Conservation (phyloP, 2,797 vertebrate genomes). For the Moxostoma hubbsi region DNA sequence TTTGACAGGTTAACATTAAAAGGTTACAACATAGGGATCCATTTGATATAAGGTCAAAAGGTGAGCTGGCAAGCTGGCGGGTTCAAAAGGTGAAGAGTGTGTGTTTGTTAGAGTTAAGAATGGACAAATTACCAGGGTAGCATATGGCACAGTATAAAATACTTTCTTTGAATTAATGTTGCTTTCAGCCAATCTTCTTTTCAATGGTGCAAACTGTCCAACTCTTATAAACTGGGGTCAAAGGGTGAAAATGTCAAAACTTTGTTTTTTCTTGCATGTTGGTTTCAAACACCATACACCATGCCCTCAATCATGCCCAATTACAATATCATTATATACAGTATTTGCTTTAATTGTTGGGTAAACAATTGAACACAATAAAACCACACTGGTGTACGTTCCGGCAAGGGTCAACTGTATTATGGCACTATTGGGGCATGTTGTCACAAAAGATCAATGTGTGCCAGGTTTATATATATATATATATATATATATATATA, state of each 20-base stretch:
- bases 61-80: constrained; percentile 14
- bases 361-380: too few relatives aligned
- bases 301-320: too few relatives aligned
- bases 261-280: too few relatives aligned
- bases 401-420: too few relatives aligned
- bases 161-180: background rate
- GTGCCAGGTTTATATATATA: too few relatives aligned
- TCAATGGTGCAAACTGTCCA: background rate
- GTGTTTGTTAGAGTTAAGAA: background rate
- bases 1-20: constrained; percentile 58
- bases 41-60: constrained; percentile 32
- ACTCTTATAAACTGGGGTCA: background rate
- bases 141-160: background rate
- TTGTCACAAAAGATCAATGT: too few relatives aligned
- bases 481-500: too few relatives aligned
- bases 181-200: background rate
- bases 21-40: constrained; percentile 46
- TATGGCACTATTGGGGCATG: too few relatives aligned
- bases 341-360: too few relatives aligned
- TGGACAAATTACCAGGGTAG: background rate
- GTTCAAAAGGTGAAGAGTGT: constrained; percentile 3
- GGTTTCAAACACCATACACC: too few relatives aligned
- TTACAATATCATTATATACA: too few relatives aligned
- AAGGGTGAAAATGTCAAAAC: background rate
- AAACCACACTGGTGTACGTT: too few relatives aligned